phyloP scores from a whole-genome alignment of 2,113 vertebrate species.

The Pseudonaja textilis region DNA sequence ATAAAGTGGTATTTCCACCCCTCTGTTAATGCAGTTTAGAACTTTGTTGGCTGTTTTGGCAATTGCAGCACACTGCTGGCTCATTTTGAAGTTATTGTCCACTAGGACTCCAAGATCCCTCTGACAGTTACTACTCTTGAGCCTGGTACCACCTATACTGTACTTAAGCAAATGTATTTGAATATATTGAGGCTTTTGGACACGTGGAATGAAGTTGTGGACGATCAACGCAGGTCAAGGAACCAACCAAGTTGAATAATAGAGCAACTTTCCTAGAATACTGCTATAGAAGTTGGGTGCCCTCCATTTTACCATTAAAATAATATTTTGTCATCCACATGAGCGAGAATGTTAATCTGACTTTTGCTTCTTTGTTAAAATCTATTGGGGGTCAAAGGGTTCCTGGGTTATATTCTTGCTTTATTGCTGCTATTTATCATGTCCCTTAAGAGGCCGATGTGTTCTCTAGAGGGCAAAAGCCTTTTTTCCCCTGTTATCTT shows the following conservation, averaged over 20 bases:
- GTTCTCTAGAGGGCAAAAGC: constrained; percentile 7
- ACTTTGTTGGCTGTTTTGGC: too few relatives aligned
- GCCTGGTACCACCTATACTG: too few relatives aligned
- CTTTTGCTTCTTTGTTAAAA: background rate
- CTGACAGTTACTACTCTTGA: too few relatives aligned
- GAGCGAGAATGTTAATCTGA: background rate
- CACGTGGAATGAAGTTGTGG: background rate
- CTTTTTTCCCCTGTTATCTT: constrained; percentile 12
- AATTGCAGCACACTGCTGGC: too few relatives aligned
- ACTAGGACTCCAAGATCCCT: too few relatives aligned
- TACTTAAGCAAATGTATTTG: background rate
- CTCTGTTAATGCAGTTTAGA: too few relatives aligned
- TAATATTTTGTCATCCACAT: background rate
- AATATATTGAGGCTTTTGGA: background rate
- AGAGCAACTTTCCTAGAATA: background rate
- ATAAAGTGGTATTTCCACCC: too few relatives aligned
- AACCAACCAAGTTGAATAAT: background rate
- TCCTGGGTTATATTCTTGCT: background rate
- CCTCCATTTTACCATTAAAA: background rate
- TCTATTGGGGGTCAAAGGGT: background rate
- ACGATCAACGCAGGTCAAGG: background rate
- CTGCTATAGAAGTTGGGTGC: background rate
- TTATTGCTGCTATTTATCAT: constrained; percentile 23
- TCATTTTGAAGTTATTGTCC: too few relatives aligned
- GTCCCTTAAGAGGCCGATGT: background rate